Evolutionary conservation across 1,140 invertebrate species (phyloP), one percentile per base, ranked within the genome.

Genomic region (Drosophila watanabei): DNA sequence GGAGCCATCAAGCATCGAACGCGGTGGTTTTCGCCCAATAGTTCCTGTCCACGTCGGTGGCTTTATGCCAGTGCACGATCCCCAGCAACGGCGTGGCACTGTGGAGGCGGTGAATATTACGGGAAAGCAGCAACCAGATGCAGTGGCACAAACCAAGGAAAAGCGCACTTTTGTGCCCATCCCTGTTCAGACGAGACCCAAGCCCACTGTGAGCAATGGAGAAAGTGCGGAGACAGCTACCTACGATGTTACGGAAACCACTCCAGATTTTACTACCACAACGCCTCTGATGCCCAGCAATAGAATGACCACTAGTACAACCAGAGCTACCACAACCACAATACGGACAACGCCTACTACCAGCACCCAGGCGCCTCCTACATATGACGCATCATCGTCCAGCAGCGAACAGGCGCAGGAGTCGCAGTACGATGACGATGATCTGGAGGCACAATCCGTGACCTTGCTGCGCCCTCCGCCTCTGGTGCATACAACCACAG

Each of bases 11-110:
- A 92, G 88, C 58, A 95, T 96, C 61, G 95, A 96, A 92, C 95
- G 95, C 16, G 96, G 95, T 60, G 96, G 96, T 16, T 97, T 97
- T 84, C 93, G 95, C 11, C 97, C 97, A 18, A 94, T 97, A 60
- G 92, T 96, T 33, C 96, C 96, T 10, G 95, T 95, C 33, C 94
- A 94, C 45, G 93, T 95, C 66, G 95, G 96, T 14, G 96, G 96
- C 16, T 97, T 97, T 76, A 96, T 93, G 95, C 95, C 92, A 2
- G 87, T 93, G 2, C 88, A 80, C 51, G 85, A 92, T 91, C 91
- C 91, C 2, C 79, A 89, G 20, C 85, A 88, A 46, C 80, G 85
- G 10, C 79, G 88, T 3, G 91, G 91, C 0, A 35, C 82, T 1
- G 79, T 92, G 6, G 91, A 91, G 60, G 65, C 75, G 0, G 82